A percentile compares a stretch with the other conserved stretches of the same genome.
phyloP scores from a whole-genome alignment of 2,888 invertebrate genomes.

The Rhyacophila evoluta region DNA sequence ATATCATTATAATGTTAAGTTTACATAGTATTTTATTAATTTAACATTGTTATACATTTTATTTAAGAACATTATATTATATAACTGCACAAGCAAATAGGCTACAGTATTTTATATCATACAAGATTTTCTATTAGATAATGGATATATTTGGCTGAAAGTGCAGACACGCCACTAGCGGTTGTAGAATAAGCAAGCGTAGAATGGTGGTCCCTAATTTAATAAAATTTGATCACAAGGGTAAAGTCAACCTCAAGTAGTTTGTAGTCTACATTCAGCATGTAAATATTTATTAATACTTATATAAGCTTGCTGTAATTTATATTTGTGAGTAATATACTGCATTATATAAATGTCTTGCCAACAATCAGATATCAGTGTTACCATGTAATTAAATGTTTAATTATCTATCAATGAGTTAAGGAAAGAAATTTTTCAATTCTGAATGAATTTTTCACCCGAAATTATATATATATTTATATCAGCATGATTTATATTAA shows the following conservation, averaged over 20 bases:
- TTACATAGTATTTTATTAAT: constrained; percentile 38
- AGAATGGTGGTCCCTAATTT: constrained; percentile 55
- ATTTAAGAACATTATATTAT: constrained; percentile 36
- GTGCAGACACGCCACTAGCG: constrained; percentile 50
- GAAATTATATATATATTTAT: too few species aligned
- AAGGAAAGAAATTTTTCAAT: neutral
- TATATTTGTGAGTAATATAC: constrained; percentile 64
- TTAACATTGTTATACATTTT: constrained; percentile 35
- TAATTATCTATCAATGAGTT: neutral
- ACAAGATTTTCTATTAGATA: constrained; percentile 40
- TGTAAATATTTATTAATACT: constrained; percentile 31
- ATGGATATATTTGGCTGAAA: constrained; percentile 46
- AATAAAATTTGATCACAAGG: constrained; percentile 54
- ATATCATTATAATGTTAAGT: constrained; percentile 8
- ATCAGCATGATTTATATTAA: too few species aligned
- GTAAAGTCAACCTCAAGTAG: constrained; percentile 43
- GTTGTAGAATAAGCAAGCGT: constrained; percentile 53
- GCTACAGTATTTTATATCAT: constrained; percentile 40
- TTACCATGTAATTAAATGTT: neutral
- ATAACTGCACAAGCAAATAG: constrained; percentile 48
- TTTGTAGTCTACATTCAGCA: constrained; percentile 27
- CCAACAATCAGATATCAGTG: constrained; percentile 59
- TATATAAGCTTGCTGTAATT: constrained; percentile 33
- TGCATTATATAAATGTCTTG: constrained; percentile 66
- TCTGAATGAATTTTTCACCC: too few species aligned